phyloP scores from a whole-genome alignment of 2,797 vertebrate genomes.

The Micromesistius poutassou region DNA sequence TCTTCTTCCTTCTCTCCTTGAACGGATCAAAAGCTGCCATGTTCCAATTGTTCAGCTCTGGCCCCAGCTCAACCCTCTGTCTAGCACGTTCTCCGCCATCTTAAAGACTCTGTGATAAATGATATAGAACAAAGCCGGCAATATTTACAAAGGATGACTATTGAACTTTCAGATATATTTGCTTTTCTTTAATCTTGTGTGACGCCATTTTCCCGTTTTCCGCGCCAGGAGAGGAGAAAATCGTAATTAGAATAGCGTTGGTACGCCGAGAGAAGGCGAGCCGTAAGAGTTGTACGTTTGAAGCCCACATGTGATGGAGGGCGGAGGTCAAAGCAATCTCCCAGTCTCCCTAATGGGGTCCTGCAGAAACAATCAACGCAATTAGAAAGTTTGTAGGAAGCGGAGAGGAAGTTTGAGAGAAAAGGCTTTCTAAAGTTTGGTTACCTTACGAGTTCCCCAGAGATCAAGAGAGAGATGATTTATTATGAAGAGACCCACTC shows the following conservation, averaged over 20 bases:
- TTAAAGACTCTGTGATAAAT: conserved; percentile 46
- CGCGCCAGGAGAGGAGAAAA: conserved; percentile 42
- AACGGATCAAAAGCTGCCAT: conserved; percentile 49
- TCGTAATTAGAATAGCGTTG: conserved; percentile 65
- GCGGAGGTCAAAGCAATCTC: conserved; percentile 66
- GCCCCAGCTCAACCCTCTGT: conserved; percentile 3
- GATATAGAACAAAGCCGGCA: conserved; percentile 55
- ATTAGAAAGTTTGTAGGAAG: conserved; percentile 60
- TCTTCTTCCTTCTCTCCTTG: conserved; percentile 9
- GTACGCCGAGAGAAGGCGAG: conserved; percentile 44
- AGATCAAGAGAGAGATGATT: conserved; percentile 71
- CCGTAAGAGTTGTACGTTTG: conserved; percentile 39
- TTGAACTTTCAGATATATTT: conserved; percentile 51
- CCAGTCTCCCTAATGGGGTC: conserved; percentile 43
- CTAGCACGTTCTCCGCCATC: conserved; percentile 33
- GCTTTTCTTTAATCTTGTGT: conserved; percentile 59
- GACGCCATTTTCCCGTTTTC: conserved; percentile 44
- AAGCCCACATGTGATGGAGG: conserved; percentile 58
- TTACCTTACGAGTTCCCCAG: conserved; percentile 49
- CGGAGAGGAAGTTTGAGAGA: conserved; percentile 48
- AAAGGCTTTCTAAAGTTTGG: conserved; percentile 62
- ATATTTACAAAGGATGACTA: conserved; percentile 35
- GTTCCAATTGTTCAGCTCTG: conserved; percentile 49
- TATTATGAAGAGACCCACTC: conserved; percentile 71
- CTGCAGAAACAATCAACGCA: conserved; percentile 32